Evolutionary conservation across 2,888 invertebrate genomes (phyloP).

Genomic region (Meandrusa payeni): DNA sequence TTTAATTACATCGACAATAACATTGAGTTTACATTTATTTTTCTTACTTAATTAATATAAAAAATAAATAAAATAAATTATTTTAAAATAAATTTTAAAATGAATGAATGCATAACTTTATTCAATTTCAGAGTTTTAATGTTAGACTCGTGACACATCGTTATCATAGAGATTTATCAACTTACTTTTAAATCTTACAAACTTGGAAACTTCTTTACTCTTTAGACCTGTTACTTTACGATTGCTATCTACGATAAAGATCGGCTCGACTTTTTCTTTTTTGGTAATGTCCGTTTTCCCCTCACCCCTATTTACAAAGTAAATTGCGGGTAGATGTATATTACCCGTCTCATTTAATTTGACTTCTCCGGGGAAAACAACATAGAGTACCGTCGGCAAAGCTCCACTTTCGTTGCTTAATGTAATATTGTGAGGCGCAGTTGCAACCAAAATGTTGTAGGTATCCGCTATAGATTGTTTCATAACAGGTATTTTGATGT

Average conservation of each 20-base stretch:
- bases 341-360: conserved; percentile 29
- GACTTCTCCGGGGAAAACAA: conserved; percentile 52
- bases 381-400: conserved; percentile 49
- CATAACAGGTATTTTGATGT: conserved; percentile 52
- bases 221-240: conserved; percentile 62
- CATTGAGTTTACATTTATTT: too few species aligned
- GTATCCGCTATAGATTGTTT: conserved; percentile 45
- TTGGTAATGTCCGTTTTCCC: conserved; percentile 30
- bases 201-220: conserved; percentile 57
- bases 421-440: conserved; percentile 53
- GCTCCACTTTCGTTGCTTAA: conserved; percentile 37
- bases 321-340: conserved; percentile 51
- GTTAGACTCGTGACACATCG: conserved; percentile 3
- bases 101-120: too few species aligned
- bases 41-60: too few species aligned
- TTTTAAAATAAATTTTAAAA: too few species aligned
- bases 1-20: too few species aligned
- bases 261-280: conserved; percentile 41
- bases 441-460: conserved; percentile 62
- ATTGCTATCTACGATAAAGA: conserved; percentile 58
- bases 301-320: conserved; percentile 49
- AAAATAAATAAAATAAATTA: too few species aligned
- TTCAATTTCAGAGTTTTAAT: not conserved
- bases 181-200: conserved; percentile 56
- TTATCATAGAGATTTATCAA: conserved; percentile 35